Evolutionary conservation across 2,113 vertebrate genomes (phyloP).

Genomic region (Phalacrocorax brasilianus): DNA sequence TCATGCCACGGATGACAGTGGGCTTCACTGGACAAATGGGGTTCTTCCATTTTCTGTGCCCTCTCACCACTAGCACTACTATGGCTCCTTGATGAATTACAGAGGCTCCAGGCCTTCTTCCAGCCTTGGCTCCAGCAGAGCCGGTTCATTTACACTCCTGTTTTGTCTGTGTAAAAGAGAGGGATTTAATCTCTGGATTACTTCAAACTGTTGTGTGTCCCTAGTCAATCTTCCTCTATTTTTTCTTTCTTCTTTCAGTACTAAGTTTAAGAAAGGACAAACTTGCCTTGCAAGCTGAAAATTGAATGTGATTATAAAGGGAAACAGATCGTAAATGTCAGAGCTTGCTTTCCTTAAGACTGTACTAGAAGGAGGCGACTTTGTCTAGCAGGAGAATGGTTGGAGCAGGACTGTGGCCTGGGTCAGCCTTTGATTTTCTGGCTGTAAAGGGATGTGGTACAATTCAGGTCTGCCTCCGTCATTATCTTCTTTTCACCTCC

Average conservation of each 20-base stretch:
- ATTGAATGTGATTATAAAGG: background rate
- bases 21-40: background rate
- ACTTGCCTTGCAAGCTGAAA: background rate
- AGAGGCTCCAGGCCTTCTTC: background rate
- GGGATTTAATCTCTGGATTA: background rate
- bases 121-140: background rate
- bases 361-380: background rate
- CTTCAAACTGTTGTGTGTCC: background rate
- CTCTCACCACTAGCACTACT: background rate
- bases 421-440: background rate
- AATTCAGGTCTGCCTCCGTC: background rate
- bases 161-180: background rate
- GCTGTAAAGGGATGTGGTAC: background rate
- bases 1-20: fast-evolving
- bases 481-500: background rate
- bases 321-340: background rate
- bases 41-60: background rate
- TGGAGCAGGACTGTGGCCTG: background rate
- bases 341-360: background rate
- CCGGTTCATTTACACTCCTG: background rate
- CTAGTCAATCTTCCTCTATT: background rate
- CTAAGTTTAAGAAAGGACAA: background rate
- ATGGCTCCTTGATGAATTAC: background rate
- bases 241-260: background rate
- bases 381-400: background rate